Conservation (phyloP, 2,113 vertebrate genomes). For the Phaethon lepturus region DNA sequence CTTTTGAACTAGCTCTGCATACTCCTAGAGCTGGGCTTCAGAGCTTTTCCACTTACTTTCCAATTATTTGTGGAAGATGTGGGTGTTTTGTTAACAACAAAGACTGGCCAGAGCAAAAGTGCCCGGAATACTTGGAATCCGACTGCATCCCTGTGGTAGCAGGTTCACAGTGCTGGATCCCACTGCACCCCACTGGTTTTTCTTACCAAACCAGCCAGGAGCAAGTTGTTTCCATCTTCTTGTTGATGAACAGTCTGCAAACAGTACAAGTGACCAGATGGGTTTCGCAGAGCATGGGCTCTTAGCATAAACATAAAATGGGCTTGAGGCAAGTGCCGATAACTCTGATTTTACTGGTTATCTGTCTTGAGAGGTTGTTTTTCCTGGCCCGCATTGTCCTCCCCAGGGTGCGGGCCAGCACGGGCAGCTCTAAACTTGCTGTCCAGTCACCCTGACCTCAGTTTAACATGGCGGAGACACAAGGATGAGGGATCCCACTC, state of each 20-base stretch:
- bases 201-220: background rate
- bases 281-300: background rate
- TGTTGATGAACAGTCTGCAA: background rate
- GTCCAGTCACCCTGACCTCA: background rate
- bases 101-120: background rate
- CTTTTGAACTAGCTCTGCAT: background rate
- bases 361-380: background rate
- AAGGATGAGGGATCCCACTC: background rate
- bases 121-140: background rate
- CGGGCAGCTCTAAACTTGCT: background rate
- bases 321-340: background rate
- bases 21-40: background rate
- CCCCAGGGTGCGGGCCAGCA: background rate
- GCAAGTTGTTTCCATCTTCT: background rate
- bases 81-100: background rate
- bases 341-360: background rate
- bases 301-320: background rate
- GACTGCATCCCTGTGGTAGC: background rate
- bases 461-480: background rate
- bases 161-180: background rate
- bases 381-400: background rate
- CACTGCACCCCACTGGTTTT: accelerated
- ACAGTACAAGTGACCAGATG: accelerated
- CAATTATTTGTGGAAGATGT: background rate
- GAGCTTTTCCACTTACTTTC: background rate